A percentile compares a stretch with the other conserved stretches of the same genome.
Evolutionary conservation across 2,888 invertebrate genomes (phyloP).

Genomic region (Drosophila putrida): DNA sequence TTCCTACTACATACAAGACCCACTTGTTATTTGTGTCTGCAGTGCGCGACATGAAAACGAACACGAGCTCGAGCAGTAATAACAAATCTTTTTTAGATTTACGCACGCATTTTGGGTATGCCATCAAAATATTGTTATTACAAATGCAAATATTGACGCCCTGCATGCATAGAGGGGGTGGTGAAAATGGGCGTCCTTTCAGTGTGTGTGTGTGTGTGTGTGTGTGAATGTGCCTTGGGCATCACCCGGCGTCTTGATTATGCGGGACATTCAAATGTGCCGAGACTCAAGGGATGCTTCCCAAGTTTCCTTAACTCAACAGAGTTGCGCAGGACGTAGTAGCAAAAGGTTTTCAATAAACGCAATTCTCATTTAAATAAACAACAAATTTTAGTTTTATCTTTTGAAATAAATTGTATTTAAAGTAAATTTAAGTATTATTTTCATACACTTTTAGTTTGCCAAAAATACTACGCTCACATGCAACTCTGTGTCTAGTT

Average conservation of each 20-base stretch:
- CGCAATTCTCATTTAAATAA: too few species aligned
- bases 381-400: not conserved
- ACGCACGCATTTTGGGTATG: conserved; percentile 69
- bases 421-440: not conserved
- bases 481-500: conserved; percentile 55
- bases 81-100: conserved; percentile 80
- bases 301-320: too few species aligned
- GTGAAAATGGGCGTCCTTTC: not conserved
- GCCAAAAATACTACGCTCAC: conserved; percentile 35
- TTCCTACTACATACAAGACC: not conserved
- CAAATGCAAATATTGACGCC: conserved; percentile 82
- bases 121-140: conserved; percentile 82
- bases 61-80: conserved; percentile 50
- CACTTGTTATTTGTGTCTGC: conserved; percentile 50
- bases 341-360: not conserved
- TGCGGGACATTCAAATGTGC: conserved; percentile 49
- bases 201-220: conserved; percentile 17
- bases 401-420: not conserved
- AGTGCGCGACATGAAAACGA: conserved; percentile 52
- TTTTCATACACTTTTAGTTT: not conserved
- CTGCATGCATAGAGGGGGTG: conserved; percentile 28
- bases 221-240: conserved; percentile 40
- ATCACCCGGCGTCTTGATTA: conserved; percentile 51
- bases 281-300: conserved; percentile 33
- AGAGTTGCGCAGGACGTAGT: conserved; percentile 29